Conservation (phyloP, 1,140 invertebrate species). For the Zaprionus taronus region DNA sequence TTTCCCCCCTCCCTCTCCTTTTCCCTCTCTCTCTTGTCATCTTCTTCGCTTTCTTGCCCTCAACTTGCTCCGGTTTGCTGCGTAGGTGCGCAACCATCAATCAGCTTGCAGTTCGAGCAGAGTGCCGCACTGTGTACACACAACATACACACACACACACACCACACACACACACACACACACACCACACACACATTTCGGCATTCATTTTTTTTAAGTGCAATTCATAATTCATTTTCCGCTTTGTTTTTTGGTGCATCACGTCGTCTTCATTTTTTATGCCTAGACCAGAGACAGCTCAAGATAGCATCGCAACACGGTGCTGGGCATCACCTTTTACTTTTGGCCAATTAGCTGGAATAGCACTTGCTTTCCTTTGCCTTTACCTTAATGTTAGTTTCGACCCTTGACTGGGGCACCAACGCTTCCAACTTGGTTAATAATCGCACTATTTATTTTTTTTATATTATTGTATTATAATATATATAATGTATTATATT, state of each 20-base stretch:
- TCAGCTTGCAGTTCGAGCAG: conserved; percentile 56
- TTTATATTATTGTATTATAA: no score
- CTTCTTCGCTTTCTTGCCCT: not conserved
- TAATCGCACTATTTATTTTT: not conserved
- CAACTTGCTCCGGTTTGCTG: conserved; percentile 53
- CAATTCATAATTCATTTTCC: conserved; percentile 76
- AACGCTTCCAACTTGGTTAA: not conserved
- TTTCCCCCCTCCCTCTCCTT: conserved; percentile 51
- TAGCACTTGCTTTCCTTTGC: not conserved
- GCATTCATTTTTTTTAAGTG: conserved; percentile 38
- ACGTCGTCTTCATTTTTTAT: conserved; percentile 71
- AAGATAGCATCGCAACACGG: conserved; percentile 29
- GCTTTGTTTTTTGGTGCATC: conserved; percentile 57
- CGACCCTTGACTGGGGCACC: not conserved
- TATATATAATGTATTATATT: no score
- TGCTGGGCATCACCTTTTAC: conserved; percentile 1
- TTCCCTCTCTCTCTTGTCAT: not conserved
- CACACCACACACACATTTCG: not conserved
- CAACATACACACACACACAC: not conserved
- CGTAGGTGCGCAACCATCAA: conserved; percentile 79
- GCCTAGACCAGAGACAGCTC: conserved; percentile 51
- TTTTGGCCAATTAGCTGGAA: conserved; percentile 4
- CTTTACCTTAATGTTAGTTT: not conserved
- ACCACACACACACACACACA: not conserved
- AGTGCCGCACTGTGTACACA: conserved; percentile 51